These are phyloP conservation scores for Charaxes varanes DNA, from an alignment of 1,140 invertebrate genomes.

Conservation along the genomic window DNA sequence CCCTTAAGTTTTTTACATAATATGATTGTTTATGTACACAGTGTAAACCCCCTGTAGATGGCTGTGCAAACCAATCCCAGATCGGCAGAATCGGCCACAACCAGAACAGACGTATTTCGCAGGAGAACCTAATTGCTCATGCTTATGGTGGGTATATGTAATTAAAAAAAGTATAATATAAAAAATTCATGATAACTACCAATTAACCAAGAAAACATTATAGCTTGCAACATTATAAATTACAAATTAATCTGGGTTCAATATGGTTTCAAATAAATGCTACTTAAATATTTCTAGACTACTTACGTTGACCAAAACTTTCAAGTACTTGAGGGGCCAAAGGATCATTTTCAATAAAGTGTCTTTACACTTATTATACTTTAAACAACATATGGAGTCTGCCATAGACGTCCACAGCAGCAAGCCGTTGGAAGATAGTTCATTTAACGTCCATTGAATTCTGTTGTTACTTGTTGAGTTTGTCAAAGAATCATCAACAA, in stretches of 20 bases:
- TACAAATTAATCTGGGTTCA: no score
- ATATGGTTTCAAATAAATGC: no score
- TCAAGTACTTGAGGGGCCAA: slow-evolving; percentile 32
- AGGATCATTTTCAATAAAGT: slow-evolving; percentile 25
- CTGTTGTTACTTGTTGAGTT: slow-evolving; percentile 8
- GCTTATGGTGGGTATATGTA: neutral
- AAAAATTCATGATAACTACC: neutral
- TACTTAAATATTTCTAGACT: slow-evolving; percentile 2
- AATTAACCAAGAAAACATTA: slow-evolving; percentile 1
- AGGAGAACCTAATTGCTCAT: no score
- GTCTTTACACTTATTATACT: slow-evolving; percentile 6
- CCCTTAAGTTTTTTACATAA: no score
- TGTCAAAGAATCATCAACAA: slow-evolving; percentile 19
- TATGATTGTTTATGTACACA: no score
- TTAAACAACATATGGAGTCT: slow-evolving; percentile 27
- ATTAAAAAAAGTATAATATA: slow-evolving; percentile 8
- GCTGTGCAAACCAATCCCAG: no score
- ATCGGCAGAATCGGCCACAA: no score
- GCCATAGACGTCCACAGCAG: slow-evolving; percentile 38
- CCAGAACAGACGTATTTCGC: no score
- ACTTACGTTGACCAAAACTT: slow-evolving; percentile 34
- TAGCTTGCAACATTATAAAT: no score
- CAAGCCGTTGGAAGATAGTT: slow-evolving; percentile 21
- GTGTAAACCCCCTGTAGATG: no score
- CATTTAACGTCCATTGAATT: slow-evolving; percentile 25